Evolutionary conservation across 2,113 vertebrate species (phyloP), one percentile per base, ranked within the genome.

Genomic region (Circaetus cinerascens): DNA sequence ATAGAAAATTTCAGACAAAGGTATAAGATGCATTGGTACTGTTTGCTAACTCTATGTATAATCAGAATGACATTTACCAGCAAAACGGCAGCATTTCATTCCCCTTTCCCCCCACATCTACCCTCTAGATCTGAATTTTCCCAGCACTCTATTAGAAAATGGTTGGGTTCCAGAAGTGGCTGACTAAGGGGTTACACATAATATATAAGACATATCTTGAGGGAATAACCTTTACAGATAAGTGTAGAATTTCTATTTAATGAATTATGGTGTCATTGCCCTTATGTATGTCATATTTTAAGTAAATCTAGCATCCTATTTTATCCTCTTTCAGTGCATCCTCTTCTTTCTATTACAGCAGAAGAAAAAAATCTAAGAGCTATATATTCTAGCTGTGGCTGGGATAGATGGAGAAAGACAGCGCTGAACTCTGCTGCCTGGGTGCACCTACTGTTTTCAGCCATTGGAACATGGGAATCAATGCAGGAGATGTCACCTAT

Each of bases 221-320:
- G n/a, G 46, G 26, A 93, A 81, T 94, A 93, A 90, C 51, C 55
- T 77, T 90, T 93, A 80, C 21, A 71, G 30, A 56, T 66, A n/a
- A 62, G 57, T 80, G 74, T 67, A 93, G 81, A 90, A 93, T 83
- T 93, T 94, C n/a, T 86, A 32, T 84, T 59, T 86, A 77, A 63
- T 63, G 71, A 76, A 38, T 93, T 86, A 71, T 34, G 12, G 41
- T 86, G 43, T 77, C 46, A 83, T 86, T 88, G 10, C 53, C 59
- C n/a, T 92, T 40, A 84, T 71, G 29, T 4, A 63, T 74, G 53
- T 25, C 82, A 43, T 67, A 50, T 55, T 91, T 86, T 83, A 79
- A 67, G 56, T 69, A 90, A 77, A 88, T 71, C 15, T 57, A 83
- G 34, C 16, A 64, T 46, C 30, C 27, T 56, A 4, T 72, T 85